A percentile compares a stretch with the other conserved stretches of the same genome.
These are phyloP conservation scores for Euzetes globulus DNA, from an alignment of 2,888 invertebrate species.

Conservation along the genomic window DNA sequence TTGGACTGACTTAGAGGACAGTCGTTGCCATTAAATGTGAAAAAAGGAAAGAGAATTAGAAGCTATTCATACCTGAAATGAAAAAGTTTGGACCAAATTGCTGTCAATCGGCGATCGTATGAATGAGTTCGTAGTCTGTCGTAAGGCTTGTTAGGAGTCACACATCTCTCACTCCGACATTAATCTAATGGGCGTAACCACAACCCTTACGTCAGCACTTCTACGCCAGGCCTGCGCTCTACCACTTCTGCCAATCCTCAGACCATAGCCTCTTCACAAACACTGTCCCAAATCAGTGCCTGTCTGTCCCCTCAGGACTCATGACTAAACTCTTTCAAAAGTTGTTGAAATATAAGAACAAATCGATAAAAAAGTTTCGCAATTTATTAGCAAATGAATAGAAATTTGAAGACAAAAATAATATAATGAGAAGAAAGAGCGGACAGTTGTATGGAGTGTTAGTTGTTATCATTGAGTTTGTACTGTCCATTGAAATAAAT, in stretches of 20 bases:
- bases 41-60: not conserved
- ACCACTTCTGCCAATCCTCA: too few species aligned
- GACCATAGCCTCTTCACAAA: too few species aligned
- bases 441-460: not conserved
- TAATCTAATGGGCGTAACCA: not conserved
- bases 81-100: not conserved
- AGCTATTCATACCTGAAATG: not conserved
- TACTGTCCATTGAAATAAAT: conserved; percentile 78
- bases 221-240: not conserved
- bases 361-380: too few species aligned
- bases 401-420: not conserved
- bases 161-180: not conserved
- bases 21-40: not conserved
- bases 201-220: not conserved
- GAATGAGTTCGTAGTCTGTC: not conserved
- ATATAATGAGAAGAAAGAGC: not conserved
- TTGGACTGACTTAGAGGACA: too few species aligned
- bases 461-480: conserved; percentile 53
- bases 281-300: too few species aligned
- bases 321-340: too few species aligned
- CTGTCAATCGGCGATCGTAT: not conserved
- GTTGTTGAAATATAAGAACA: too few species aligned
- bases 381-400: too few species aligned
- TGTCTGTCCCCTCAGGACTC: too few species aligned
- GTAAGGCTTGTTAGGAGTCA: not conserved